A percentile compares a stretch with the other conserved stretches of the same genome.
phyloP scores from a whole-genome alignment of 2,113 vertebrate genomes.

The Pyrgilauda ruficollis region DNA sequence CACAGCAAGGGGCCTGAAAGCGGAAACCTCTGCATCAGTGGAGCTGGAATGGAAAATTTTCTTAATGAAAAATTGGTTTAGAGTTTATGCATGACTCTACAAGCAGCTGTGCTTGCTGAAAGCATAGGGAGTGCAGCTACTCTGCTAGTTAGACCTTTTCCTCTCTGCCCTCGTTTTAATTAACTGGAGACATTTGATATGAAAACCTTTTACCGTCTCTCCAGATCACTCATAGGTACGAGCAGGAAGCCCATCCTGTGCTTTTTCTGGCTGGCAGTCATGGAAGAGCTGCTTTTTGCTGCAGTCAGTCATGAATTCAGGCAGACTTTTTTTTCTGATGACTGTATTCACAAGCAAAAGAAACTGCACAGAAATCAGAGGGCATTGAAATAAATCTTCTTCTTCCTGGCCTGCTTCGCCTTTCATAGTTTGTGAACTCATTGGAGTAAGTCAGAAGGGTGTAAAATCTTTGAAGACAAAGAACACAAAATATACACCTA shows the following conservation, averaged over 20 bases:
- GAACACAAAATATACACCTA: neutral
- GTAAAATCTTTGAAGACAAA: neutral
- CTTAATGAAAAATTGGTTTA: neutral
- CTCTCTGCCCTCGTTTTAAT: neutral
- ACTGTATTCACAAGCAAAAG: neutral
- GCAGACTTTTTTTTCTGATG: neutral
- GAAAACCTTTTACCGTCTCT: neutral
- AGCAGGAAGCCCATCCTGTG: neutral
- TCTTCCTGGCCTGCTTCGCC: fast-evolving
- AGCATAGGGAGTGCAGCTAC: neutral
- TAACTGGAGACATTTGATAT: neutral
- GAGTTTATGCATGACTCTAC: neutral
- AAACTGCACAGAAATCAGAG: neutral
- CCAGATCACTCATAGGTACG: fast-evolving
- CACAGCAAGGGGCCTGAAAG: neutral
- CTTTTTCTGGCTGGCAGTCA: neutral
- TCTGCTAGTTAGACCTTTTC: neutral
- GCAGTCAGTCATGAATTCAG: neutral
- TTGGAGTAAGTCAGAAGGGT: neutral
- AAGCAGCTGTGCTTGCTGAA: neutral
- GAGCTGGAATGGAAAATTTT: neutral
- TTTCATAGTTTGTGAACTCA: neutral
- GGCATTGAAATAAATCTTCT: neutral
- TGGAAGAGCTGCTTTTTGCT: neutral
- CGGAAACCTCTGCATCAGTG: neutral